Evolutionary conservation across 2,888 invertebrate species (phyloP).

Genomic region (Itoplectis maculator): DNA sequence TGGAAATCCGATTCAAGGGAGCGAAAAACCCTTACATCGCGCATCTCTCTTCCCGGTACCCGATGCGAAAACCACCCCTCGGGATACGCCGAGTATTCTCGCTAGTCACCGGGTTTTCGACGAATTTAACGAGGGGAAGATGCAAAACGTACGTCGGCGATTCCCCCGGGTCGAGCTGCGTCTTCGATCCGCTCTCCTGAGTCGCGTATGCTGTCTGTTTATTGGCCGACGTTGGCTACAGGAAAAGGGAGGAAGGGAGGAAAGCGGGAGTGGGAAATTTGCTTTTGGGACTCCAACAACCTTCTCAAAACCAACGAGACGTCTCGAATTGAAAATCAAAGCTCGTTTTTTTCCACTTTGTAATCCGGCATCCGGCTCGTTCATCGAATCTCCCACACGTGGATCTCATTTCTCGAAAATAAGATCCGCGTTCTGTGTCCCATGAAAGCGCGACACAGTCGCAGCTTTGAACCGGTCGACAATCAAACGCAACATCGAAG

Average conservation of each 20-base stretch:
- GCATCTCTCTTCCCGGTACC: conserved; percentile 19
- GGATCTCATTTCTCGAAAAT: neutral
- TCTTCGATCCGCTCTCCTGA: neutral
- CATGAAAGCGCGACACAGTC: too few species aligned
- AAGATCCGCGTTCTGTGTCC: neutral
- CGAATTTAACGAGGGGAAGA: conserved; percentile 50
- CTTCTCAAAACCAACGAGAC: conserved; percentile 8
- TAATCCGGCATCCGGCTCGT: neutral
- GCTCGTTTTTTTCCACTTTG: neutral
- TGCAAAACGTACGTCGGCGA: conserved; percentile 51
- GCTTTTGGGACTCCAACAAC: conserved; percentile 33
- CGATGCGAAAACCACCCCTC: conserved; percentile 16
- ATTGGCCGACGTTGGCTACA: too few species aligned
- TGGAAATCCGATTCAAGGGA: conserved; percentile 7
- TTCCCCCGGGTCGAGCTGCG: conserved; percentile 15
- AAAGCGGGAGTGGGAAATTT: conserved; percentile 51
- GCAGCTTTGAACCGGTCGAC: conserved; percentile 3
- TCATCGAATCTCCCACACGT: neutral
- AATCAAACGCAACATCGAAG: conserved; percentile 23
- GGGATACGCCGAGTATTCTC: conserved; percentile 1
- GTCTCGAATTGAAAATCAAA: neutral
- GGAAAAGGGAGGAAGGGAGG: too few species aligned
- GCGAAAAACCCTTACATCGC: conserved; percentile 40
- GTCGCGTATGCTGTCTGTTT: neutral
- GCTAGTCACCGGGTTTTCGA: conserved; percentile 3